phyloP scores from a whole-genome alignment of 2,113 vertebrate species.

The Nansenia antarctica region DNA sequence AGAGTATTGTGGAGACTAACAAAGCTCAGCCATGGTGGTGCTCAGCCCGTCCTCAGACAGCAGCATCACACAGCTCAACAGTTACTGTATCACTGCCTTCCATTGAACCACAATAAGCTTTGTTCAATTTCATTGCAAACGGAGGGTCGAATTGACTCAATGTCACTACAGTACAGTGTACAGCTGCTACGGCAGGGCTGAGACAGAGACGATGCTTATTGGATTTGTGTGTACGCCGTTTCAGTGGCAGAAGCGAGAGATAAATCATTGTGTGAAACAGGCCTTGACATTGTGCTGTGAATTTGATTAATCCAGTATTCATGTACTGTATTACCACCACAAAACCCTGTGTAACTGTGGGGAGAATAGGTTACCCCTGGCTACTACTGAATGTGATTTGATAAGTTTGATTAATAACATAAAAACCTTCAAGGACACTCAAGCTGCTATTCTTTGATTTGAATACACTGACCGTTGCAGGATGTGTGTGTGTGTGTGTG shows the following conservation, averaged over 20 bases:
- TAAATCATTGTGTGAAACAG: constrained; percentile 36
- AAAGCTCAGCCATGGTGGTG: constrained; percentile 11
- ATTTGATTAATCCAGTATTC: constrained; percentile 31
- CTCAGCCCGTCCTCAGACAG: too few relatives aligned
- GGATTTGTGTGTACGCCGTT: constrained; percentile 30
- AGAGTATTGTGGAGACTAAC: constrained; percentile 30
- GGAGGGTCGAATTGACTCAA: constrained; percentile 31
- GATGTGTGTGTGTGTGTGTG: background rate
- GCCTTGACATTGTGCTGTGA: constrained; percentile 23
- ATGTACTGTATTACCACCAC: constrained; percentile 19
- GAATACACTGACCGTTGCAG: background rate
- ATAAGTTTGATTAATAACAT: background rate
- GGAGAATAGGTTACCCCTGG: background rate
- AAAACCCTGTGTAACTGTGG: background rate
- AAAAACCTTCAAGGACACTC: background rate
- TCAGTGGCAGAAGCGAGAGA: constrained; percentile 18
- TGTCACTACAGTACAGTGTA: constrained; percentile 21
- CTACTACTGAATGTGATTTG: background rate
- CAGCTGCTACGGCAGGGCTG: constrained; percentile 14
- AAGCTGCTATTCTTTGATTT: constrained; percentile 26
- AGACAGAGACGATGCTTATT: constrained; percentile 30
- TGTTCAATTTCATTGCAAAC: constrained; percentile 50
- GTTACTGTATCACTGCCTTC: constrained; percentile 29
- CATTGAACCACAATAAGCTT: constrained; percentile 32
- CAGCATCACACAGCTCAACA: constrained; percentile 25